Percentiles rank a stretch among this genome's conserved stretches.
Evolutionary conservation across 64 coral and sea anemone species (phyloP).

Genomic region (Pachyseris speciosa): DNA sequence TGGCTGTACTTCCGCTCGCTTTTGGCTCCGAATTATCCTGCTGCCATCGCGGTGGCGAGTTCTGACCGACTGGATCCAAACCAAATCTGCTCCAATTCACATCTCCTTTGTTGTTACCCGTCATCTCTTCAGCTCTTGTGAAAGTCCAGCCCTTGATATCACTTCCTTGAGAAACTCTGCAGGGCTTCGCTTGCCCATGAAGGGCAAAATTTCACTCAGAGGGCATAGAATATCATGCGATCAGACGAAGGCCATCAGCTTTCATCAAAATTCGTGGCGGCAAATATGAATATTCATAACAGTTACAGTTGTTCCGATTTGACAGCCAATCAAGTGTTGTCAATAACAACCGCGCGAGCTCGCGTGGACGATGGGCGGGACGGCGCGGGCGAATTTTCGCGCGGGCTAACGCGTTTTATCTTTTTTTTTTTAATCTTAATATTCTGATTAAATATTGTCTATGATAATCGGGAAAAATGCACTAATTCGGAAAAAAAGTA

Average conservation of each 20-base stretch:
- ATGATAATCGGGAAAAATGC: too few species aligned
- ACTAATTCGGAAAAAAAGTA: too few species aligned
- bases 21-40: background rate
- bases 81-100: conserved; percentile 75
- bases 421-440: too few species aligned
- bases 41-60: background rate
- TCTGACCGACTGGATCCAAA: conserved; percentile 56
- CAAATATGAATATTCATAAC: conserved; percentile 11
- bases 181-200: conserved; percentile 8
- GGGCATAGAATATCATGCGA: background rate
- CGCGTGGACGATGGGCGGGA: too few species aligned
- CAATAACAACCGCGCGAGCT: background rate
- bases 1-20: background rate
- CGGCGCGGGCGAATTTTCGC: too few species aligned
- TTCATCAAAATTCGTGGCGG: background rate
- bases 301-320: background rate
- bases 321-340: conserved; percentile 49
- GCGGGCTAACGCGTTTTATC: too few species aligned
- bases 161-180: background rate
- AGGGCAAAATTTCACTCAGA: background rate
- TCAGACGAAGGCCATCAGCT: background rate
- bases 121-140: conserved; percentile 5
- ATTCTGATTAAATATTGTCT: too few species aligned
- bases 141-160: background rate
- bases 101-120: conserved; percentile 34